Base-by-base conservation (phyloP, 1,140 invertebrate species). In the Pollicipes pollicipes region DNA sequence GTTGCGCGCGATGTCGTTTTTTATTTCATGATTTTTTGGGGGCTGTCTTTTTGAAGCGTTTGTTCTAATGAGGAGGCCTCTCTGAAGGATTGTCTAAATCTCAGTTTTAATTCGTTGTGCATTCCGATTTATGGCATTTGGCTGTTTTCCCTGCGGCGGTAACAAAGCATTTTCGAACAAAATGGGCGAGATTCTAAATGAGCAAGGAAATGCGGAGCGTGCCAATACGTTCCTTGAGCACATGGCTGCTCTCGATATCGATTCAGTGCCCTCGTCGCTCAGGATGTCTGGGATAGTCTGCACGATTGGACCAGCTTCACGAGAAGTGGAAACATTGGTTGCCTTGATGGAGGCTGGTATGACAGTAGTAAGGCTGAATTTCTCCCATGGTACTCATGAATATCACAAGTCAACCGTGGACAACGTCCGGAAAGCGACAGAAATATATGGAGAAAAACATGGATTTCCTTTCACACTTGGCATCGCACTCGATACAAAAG, bases 321-420 rank as follows among this genome's bases (percentile, higher is more conserved):
- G 88, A 67, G 86, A 88, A 71, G 88, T 92, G 0, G 87, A 87
- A 37, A 91, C 87, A 77, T 80, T 99, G 32, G 90, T 94, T 77
- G 86, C 96, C 77, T 97, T 99, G 95, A 97, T 99, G 80, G 89
- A 91, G 75, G 92, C 91, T 27, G 97, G 97, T 29, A 98, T 99
- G 96, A 98, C 98, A 76, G 88, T 99, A 74, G 96, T 95, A 10
- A 86, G 97, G 72, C 84, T 98, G 81, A 98, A 99, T 81, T 98
- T 99, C 82, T 97, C 94, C 21, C 97, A 98, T 80, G 96, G 96
- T 68, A 90, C 93, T 0, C 90, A 98, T 77, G 95, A 97, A 79
- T 97, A 97, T 81, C 95, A 98, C 78, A 88, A 85, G 1, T 88
- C 88, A 75, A 97, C 93, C 0, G 94, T 98, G 73, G 83, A 84